Conservation (phyloP, 2,888 invertebrate species). For the Rutpela maculata region DNA sequence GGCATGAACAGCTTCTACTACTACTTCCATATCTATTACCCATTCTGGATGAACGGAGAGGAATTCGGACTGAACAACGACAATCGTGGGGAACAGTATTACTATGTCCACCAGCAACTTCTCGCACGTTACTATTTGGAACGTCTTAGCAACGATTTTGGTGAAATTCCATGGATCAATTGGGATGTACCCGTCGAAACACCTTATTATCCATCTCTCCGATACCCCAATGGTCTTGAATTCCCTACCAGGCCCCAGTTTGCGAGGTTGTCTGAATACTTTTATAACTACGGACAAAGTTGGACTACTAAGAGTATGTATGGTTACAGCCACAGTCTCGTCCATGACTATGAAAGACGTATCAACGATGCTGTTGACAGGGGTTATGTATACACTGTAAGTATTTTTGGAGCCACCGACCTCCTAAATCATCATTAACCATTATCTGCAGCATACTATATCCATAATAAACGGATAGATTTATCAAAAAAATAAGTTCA, state of each 20-base stretch:
- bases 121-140: constrained; percentile 84
- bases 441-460: no score
- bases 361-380: constrained; percentile 77
- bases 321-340: constrained; percentile 74
- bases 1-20: constrained; percentile 82
- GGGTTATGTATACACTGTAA: constrained; percentile 71
- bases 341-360: constrained; percentile 74
- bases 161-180: constrained; percentile 79
- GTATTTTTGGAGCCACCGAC: no score
- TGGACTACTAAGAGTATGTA: constrained; percentile 72
- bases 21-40: constrained; percentile 78
- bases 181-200: constrained; percentile 75
- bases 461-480: no score
- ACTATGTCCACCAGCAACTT: constrained; percentile 81
- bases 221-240: constrained; percentile 80
- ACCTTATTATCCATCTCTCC: constrained; percentile 80
- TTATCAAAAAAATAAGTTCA: no score
- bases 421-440: no score
- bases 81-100: constrained; percentile 80
- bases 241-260: constrained; percentile 79
- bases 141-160: constrained; percentile 81
- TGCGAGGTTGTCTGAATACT: no score
- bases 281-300: constrained; percentile 67
- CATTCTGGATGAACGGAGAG: constrained; percentile 79
- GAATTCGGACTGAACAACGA: constrained; percentile 74